Percentiles rank a stretch among this genome's conserved stretches.
Conservation (phyloP, 2,113 vertebrate genomes). For the Epinephelus cyanopodus region DNA sequence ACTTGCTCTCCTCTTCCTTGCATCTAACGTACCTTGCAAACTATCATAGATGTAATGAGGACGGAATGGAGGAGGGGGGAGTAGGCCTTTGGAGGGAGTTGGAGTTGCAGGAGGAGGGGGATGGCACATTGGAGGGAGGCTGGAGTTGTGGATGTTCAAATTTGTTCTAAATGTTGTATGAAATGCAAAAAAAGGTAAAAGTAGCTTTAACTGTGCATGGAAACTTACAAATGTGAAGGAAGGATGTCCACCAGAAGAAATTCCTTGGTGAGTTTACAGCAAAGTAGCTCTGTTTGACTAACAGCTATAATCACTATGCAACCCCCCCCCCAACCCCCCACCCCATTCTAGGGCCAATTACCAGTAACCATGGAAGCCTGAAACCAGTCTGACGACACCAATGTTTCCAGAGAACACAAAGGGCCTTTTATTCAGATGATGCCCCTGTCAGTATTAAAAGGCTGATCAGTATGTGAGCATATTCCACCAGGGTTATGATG, state of each 20-base stretch:
- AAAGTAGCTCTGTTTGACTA: background rate
- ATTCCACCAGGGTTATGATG: slow-evolving; percentile 26
- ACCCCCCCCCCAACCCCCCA: background rate
- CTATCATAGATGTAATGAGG: too few species aligned
- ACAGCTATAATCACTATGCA: background rate
- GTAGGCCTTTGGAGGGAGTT: too few species aligned
- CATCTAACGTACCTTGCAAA: too few species aligned
- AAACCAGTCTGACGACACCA: slow-evolving; percentile 59
- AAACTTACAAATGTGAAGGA: background rate
- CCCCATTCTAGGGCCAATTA: slow-evolving; percentile 50
- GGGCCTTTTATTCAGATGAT: slow-evolving; percentile 56
- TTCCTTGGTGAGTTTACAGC: slow-evolving; percentile 30
- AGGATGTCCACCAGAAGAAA: slow-evolving; percentile 13
- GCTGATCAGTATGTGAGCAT: slow-evolving; percentile 10
- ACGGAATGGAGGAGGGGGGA: too few species aligned
- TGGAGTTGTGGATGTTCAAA: too few species aligned
- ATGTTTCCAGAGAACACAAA: slow-evolving; percentile 66
- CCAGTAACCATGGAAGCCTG: slow-evolving; percentile 63
- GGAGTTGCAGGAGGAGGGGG: too few species aligned
- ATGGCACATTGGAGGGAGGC: too few species aligned
- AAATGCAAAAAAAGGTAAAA: too few species aligned
- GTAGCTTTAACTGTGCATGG: background rate
- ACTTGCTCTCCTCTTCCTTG: too few species aligned
- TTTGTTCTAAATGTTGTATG: too few species aligned
- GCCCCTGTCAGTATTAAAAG: slow-evolving; percentile 29